Evolutionary conservation across 2,888 invertebrate genomes (phyloP), one percentile per base, ranked within the genome.

Genomic region (Tricholauxania praeusta): DNA sequence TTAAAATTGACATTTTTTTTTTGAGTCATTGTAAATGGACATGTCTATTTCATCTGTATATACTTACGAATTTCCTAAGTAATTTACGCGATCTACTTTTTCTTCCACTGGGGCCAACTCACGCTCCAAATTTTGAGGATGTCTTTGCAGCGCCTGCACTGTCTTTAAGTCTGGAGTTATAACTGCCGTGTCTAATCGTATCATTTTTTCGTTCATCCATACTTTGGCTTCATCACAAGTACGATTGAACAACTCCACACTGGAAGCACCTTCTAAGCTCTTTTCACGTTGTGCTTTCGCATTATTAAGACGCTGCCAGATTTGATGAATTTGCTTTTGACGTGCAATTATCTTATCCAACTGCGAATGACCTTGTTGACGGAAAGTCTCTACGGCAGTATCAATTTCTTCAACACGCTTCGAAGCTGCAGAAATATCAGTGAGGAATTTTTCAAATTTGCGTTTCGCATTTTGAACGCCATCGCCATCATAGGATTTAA

Each of bases 191-290:
- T 96, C 96, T 73, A 98, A 87, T 85, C 97, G 96, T 75, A 93
- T 92, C 89, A 96, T 95, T 88, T 99, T 99, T 88, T 98, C 98
- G 71, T 92, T 90, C 94, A 99, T 98, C 98, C 99, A 99, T 84
- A 97, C 97, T 78, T 94, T 92, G 0, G 98, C 96, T 85, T 99
- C 99, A 84, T 97, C 97, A 87, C 98, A 99, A 0, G 96, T 96
- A 71, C 97, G 93, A 83, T 96, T 93, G 89, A 98, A 99, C 12
- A 98, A 89, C 85, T 98, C 98, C 80, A 99, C 97, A 83, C 96
- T 96, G 2, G 95, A 94, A 3, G 96, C 96, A 0, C 97, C 98
- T 85, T 97, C 96, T 48, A 99, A 85, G 76, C 93, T 96, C 86
- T 94, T 94, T 83, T 98, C 98, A 83, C 96, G 96, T 84, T 95